phyloP scores from a whole-genome alignment of 23 tunicate species.

The Oikopleura dioica region DNA sequence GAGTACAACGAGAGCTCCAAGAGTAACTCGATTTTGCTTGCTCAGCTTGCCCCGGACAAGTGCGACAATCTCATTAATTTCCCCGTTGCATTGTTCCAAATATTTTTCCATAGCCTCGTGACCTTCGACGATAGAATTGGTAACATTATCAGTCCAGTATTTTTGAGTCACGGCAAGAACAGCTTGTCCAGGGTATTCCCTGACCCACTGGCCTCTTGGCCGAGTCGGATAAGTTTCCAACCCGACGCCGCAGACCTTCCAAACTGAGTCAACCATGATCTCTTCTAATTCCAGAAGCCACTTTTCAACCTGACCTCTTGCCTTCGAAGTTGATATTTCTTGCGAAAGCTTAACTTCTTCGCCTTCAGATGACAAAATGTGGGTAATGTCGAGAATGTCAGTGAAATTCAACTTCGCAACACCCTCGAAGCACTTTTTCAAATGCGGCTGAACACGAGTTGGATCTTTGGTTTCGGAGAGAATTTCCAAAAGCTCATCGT shows the following conservation, averaged over 20 bases:
- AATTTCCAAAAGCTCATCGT: slow-evolving; percentile 88
- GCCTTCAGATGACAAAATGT: slow-evolving; percentile 73
- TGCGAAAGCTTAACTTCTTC: slow-evolving; percentile 60
- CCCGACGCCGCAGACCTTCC: slow-evolving; percentile 37
- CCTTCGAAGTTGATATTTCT: slow-evolving; percentile 73
- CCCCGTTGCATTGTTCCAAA: slow-evolving; percentile 45
- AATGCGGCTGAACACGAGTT: slow-evolving; percentile 90
- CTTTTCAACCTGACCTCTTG: slow-evolving; percentile 96
- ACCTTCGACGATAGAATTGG: slow-evolving; percentile 42
- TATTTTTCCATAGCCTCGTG: slow-evolving; percentile 87
- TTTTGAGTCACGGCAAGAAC: slow-evolving; percentile 85
- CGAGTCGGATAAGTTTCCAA: slow-evolving; percentile 63
- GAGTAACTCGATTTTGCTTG: slow-evolving; percentile 73
- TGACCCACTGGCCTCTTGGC: slow-evolving; percentile 82
- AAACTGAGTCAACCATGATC: slow-evolving; percentile 64
- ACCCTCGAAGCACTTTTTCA: slow-evolving; percentile 96
- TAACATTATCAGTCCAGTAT: slow-evolving; percentile 82
- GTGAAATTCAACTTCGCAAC: slow-evolving; percentile 84
- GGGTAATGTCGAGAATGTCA: slow-evolving; percentile 84
- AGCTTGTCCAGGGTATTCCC: slow-evolving; percentile 95
- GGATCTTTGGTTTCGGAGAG: slow-evolving; percentile 97
- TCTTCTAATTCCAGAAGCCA: slow-evolving; percentile 79
- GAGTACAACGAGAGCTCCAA: slow-evolving; percentile 69
- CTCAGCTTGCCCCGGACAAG: slow-evolving; percentile 84
- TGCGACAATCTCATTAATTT: slow-evolving; percentile 68